Evolutionary conservation across 2,113 vertebrate species (phyloP).

Genomic region (Globicephala melas): DNA sequence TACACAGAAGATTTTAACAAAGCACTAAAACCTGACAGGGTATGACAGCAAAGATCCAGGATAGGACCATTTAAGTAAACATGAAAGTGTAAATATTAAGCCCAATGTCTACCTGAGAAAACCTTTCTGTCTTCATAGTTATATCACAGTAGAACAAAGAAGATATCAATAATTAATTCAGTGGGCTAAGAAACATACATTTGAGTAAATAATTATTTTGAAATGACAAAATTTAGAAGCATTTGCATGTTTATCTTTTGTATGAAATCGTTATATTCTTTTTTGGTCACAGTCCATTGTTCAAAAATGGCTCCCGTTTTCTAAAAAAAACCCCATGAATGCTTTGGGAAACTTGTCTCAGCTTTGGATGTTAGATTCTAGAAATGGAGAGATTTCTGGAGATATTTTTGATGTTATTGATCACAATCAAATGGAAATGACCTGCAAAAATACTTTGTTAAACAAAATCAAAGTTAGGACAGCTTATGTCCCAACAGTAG

Average conservation of each 20-base stretch:
- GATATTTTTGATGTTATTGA: slow-evolving; percentile 57
- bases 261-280: not conserved
- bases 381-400: slow-evolving; percentile 17
- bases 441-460: not conserved
- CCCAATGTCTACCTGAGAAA: not conserved
- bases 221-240: not conserved
- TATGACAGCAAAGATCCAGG: not conserved
- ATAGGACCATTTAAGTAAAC: not conserved
- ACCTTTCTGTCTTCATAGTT: not conserved
- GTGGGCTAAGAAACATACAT: not conserved
- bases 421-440: slow-evolving; percentile 16
- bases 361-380: slow-evolving; percentile 2
- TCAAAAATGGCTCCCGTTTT: not conserved
- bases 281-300: not conserved
- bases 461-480: not conserved
- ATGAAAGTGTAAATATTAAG: not conserved
- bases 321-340: not conserved
- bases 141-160: not conserved
- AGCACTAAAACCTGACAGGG: not conserved
- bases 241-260: not conserved
- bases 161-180: not conserved
- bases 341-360: not conserved
- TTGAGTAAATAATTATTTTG: not conserved
- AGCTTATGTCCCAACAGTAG: not conserved
- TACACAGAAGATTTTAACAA: not conserved